Conservation (phyloP, 2,797 vertebrate genomes). For the Sylvilagus floridanus region DNA sequence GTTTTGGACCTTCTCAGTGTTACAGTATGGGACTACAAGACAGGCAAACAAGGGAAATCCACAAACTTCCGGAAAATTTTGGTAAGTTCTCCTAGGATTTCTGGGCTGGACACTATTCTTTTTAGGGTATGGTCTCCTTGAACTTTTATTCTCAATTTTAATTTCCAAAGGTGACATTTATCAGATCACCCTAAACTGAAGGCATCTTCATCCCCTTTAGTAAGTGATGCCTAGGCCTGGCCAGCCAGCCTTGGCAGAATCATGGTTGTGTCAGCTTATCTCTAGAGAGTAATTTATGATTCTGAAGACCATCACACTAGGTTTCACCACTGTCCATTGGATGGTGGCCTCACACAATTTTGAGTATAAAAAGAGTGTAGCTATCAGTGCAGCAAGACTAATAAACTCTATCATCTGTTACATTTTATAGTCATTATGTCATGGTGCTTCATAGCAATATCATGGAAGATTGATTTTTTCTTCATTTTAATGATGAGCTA, state of each 20-base stretch:
- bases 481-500: slow-evolving; percentile 58
- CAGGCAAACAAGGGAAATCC: neutral
- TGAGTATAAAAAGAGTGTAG: neutral
- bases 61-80: neutral
- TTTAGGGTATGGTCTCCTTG: neutral
- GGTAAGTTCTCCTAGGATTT: neutral
- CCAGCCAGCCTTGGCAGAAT: neutral
- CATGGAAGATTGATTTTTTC: neutral
- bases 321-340: neutral
- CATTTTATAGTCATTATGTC: neutral
- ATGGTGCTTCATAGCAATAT: neutral
- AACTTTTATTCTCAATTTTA: slow-evolving; percentile 13
- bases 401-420: slow-evolving; percentile 7
- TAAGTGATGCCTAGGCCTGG: neutral
- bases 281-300: neutral
- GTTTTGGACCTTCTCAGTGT: neutral
- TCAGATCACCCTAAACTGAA: neutral
- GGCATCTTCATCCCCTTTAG: neutral
- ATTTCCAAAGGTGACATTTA: slow-evolving; percentile 43
- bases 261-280: neutral
- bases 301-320: neutral
- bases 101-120: neutral
- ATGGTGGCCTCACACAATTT: neutral
- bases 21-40: neutral
- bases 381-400: neutral